Conservation (phyloP, 2,113 vertebrate species). For the Cyphomyrus discorhynchus region DNA sequence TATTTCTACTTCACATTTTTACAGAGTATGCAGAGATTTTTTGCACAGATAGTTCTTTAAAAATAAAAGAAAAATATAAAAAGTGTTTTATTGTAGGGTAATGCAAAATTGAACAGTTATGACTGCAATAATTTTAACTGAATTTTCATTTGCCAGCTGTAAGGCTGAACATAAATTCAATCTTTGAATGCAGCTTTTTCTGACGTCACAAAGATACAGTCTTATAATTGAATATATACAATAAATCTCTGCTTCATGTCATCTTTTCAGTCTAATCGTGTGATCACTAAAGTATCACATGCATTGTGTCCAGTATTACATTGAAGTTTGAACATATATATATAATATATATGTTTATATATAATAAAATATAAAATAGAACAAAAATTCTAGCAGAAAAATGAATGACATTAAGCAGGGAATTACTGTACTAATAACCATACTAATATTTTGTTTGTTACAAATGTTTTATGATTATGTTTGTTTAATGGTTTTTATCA, state of each 20-base stretch:
- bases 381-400: not conserved
- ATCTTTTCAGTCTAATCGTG: not conserved
- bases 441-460: not conserved
- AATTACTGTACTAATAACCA: not conserved
- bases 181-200: slow-evolving; percentile 41
- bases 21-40: not conserved
- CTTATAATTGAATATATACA: not conserved
- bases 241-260: not conserved
- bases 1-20: not conserved
- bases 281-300: not conserved
- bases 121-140: slow-evolving; percentile 45
- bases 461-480: not conserved
- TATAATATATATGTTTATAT: too few relatives aligned
- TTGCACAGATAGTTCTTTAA: not conserved
- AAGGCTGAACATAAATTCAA: slow-evolving; percentile 27
- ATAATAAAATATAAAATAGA: not conserved
- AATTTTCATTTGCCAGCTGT: slow-evolving; percentile 13
- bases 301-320: not conserved
- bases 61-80: slow-evolving; percentile 19
- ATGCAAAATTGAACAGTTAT: slow-evolving; percentile 39
- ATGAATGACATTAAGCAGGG: not conserved
- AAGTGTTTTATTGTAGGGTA: slow-evolving; percentile 37
- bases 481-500: not conserved
- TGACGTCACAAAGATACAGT: slow-evolving; percentile 11
- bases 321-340: not conserved